Base-by-base conservation (phyloP, 2,888 invertebrate species). In the Hemithea aestivaria region DNA sequence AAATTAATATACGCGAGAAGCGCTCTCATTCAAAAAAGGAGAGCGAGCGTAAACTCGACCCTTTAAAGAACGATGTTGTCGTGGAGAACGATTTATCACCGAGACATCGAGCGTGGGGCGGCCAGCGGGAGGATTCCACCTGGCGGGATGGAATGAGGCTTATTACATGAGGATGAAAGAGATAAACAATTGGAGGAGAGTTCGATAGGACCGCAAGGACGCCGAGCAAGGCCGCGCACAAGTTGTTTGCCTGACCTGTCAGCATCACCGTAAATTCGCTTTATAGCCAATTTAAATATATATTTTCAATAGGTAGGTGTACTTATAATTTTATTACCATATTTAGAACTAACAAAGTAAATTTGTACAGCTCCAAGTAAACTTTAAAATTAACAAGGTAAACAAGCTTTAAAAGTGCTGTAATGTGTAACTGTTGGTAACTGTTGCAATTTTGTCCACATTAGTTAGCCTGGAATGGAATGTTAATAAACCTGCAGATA, bases 61-160 rank as follows among this genome's bases (percentile, higher is more conserved):
- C 58, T 69, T 66, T 60, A 61, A 67, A 66, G 59, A 62, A 61
- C 66, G 66, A 66, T 62, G 73, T 73, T 76, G 75, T 74, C 73
- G 69, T 64, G 53, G 57, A 57, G 66, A 65, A 65, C 72, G 66
- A 83, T 83, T 81, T 83, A 83, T 84, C 73, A 73, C 73, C 58
- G 53, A 61, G 63, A 51, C 61, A 73, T 73, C 72, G 58, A 61
- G 66, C 62, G 66, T 62, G 68, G 65, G 69, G 73, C 68, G 64
- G 64, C 58, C 58, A 28, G 33, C 36, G 26, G 35, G 27, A 35
- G 40, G 39, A 39, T 20, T 25, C 57, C 48, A 34, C 30, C 26
- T 22, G 26, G 32, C 38, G 45, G 37, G 73, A 75, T 49, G 56
- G 54, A 50, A 43, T 46, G 48, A 60, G n/a, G 44, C 56, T 50